phyloP scores from a whole-genome alignment of 2,888 invertebrate species.

The Cantharis rufa region DNA sequence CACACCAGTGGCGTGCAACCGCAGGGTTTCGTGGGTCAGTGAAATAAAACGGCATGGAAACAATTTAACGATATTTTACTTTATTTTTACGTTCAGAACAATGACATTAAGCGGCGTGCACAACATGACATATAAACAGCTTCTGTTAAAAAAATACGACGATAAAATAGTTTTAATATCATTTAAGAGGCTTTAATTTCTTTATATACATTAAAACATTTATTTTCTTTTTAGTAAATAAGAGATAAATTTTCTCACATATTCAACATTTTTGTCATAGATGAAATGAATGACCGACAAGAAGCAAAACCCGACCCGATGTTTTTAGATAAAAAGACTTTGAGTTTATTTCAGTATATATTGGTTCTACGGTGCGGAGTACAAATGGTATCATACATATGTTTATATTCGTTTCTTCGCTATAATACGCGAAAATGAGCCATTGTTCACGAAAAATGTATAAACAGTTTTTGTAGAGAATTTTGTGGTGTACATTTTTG shows the following conservation, averaged over 20 bases:
- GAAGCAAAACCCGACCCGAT: too few species aligned
- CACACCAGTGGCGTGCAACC: too few species aligned
- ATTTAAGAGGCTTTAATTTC: conserved; percentile 21
- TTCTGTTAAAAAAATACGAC: conserved; percentile 36
- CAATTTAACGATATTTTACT: conserved; percentile 35
- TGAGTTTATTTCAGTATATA: too few species aligned
- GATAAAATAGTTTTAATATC: conserved; percentile 29
- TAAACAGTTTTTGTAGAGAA: too few species aligned
- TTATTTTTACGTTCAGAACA: conserved; percentile 35
- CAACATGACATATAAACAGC: conserved; percentile 38
- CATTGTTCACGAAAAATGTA: too few species aligned
- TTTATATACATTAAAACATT: conserved; percentile 29
- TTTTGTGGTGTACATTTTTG: too few species aligned
- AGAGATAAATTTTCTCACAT: conserved; percentile 20
- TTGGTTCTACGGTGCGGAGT: too few species aligned
- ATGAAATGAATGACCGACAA: neutral
- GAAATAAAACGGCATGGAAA: neutral
- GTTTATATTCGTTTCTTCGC: too few species aligned
- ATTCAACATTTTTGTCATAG: conserved; percentile 15
- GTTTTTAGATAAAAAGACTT: neutral
- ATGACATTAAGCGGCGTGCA: conserved; percentile 39
- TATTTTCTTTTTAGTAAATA: conserved; percentile 14
- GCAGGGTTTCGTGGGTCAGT: too few species aligned
- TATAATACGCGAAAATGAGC: too few species aligned
- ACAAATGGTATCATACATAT: too few species aligned